Percentiles rank a stretch among this genome's conserved stretches.
Conservation (phyloP, 2,888 invertebrate genomes). For the Acrobeloides nanus region DNA sequence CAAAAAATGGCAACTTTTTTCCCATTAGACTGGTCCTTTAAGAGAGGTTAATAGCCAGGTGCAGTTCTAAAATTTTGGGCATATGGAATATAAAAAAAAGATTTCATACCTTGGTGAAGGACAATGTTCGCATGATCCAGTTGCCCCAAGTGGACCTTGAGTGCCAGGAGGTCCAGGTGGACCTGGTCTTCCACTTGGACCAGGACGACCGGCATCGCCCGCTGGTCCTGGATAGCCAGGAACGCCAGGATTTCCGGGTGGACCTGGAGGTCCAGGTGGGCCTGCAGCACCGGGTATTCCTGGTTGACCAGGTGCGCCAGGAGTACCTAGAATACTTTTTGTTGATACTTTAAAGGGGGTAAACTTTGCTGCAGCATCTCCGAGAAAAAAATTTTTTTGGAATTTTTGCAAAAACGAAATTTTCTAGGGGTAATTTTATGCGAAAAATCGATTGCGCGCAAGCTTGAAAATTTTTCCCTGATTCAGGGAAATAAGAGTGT, state of each 20-base stretch:
- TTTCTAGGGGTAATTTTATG: no score
- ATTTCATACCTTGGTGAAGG: no score
- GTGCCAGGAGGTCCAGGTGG: constrained; percentile 11
- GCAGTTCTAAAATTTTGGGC: constrained; percentile 17
- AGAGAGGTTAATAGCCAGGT: constrained; percentile 22
- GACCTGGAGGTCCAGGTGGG: constrained; percentile 21
- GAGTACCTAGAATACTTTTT: no score
- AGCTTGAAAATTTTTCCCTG: no score
- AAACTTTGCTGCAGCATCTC: no score
- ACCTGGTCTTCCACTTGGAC: constrained; percentile 15
- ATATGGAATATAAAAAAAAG: neutral
- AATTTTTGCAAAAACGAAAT: no score
- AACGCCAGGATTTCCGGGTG: constrained; percentile 10
- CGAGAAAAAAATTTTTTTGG: no score
- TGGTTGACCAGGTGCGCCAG: constrained; percentile 9
- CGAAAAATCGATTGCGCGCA: no score
- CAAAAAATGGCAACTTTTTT: no score
- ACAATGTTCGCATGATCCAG: constrained; percentile 21
- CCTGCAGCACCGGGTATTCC: constrained; percentile 16
- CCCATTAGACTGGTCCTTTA: no score
- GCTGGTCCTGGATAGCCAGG: constrained; percentile 7
- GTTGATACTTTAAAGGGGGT: no score
- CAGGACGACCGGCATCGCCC: constrained; percentile 3
- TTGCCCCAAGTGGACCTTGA: constrained; percentile 15
- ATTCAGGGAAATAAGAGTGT: no score